Percentiles rank a stretch among this genome's conserved stretches.
Evolutionary conservation across 2,797 vertebrate species (phyloP).

Genomic region (Poeciliopsis turneri): DNA sequence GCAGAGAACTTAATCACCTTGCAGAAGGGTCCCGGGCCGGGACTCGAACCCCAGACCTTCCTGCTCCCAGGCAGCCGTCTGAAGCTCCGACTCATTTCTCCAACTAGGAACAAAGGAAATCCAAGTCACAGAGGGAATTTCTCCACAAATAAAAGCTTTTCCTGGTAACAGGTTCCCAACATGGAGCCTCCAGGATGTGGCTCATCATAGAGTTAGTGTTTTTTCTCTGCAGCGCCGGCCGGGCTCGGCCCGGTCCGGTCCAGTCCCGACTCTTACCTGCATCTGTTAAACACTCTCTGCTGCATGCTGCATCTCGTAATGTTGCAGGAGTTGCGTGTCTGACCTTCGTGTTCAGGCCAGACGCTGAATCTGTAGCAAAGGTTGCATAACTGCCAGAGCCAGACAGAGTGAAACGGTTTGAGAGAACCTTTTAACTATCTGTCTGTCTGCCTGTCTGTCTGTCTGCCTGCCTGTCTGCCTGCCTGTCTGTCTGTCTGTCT

Average conservation of each 20-base stretch:
- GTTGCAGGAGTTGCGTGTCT: neutral
- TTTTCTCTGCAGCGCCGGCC: neutral
- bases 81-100: neutral
- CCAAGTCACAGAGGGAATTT: neutral
- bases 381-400: neutral
- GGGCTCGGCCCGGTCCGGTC: too few species aligned
- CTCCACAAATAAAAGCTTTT: neutral
- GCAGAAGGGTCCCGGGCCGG: too few species aligned
- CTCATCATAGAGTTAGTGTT: neutral
- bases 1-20: too few species aligned
- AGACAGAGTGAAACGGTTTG: neutral
- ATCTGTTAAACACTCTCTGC: neutral
- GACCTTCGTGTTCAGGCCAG: neutral
- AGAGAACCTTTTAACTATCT: neutral
- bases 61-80: too few species aligned
- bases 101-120: neutral
- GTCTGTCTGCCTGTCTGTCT: too few species aligned
- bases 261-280: neutral
- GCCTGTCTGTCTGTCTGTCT: too few species aligned
- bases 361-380: neutral
- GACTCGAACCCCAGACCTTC: too few species aligned
- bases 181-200: neutral
- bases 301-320: neutral
- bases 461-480: too few species aligned
- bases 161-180: neutral